phyloP scores from a whole-genome alignment of 2,888 invertebrate species.

The Spisula solida region DNA sequence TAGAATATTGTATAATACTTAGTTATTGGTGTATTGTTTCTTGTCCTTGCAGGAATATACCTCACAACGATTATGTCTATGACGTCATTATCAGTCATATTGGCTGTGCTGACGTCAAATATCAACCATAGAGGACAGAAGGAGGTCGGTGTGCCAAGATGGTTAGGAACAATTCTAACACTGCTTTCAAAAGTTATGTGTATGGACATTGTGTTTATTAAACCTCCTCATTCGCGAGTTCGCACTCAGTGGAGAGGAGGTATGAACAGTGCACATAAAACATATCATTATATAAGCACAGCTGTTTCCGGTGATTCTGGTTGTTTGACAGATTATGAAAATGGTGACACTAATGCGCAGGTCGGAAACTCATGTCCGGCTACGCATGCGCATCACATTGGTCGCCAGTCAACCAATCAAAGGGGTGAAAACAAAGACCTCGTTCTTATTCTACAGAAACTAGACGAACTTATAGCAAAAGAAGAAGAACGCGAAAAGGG shows the following conservation, averaged over 20 bases:
- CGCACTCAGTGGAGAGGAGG: constrained; percentile 28
- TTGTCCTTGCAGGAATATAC: constrained; percentile 84
- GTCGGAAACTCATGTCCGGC: constrained; percentile 29
- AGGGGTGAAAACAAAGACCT: constrained; percentile 70
- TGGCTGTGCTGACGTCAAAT: constrained; percentile 87
- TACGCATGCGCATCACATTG: constrained; percentile 36
- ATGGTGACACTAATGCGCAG: constrained; percentile 69
- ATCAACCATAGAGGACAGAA: constrained; percentile 85
- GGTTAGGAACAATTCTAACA: constrained; percentile 68
- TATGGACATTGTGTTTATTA: constrained; percentile 74
- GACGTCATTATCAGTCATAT: constrained; percentile 86
- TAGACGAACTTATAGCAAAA: constrained; percentile 78
- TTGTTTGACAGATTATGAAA: constrained; percentile 82
- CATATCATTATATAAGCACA: constrained; percentile 70
- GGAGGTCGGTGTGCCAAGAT: constrained; percentile 75
- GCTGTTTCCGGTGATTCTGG: constrained; percentile 82
- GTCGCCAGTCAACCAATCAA: constrained; percentile 34
- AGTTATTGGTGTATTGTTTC: no score
- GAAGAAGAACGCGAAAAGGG: constrained; percentile 78
- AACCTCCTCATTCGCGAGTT: constrained; percentile 30
- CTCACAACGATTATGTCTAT: constrained; percentile 87
- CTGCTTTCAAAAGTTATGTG: constrained; percentile 76
- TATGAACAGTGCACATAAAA: constrained; percentile 17
- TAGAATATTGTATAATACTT: no score
- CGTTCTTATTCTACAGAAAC: constrained; percentile 77